phyloP scores from a whole-genome alignment of 2,888 invertebrate genomes.

The Charanyca ferruginea region DNA sequence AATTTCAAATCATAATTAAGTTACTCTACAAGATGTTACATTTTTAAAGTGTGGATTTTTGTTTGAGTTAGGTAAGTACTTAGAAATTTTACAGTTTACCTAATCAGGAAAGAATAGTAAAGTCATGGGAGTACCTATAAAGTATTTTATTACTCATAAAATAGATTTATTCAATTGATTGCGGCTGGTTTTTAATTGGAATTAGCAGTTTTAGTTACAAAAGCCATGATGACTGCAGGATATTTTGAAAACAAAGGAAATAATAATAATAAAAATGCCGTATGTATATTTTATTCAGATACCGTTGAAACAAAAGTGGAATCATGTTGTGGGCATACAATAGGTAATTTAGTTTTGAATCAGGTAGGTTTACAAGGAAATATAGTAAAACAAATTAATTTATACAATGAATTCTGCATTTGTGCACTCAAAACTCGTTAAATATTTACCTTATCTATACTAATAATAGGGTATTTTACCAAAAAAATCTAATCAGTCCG shows the following conservation, averaged over 20 bases:
- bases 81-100: not conserved
- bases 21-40: slow-evolving; percentile 13
- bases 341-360: too few species aligned
- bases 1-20: slow-evolving; percentile 54
- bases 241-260: slow-evolving; percentile 3
- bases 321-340: slow-evolving; percentile 5
- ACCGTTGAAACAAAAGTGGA: slow-evolving; percentile 1
- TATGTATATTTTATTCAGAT: slow-evolving; percentile 23
- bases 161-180: slow-evolving; percentile 43
- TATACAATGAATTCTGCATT: too few species aligned
- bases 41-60: not conserved
- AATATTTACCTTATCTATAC: too few species aligned
- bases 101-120: slow-evolving; percentile 38
- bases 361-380: not conserved
- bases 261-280: slow-evolving; percentile 19
- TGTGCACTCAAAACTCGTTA: too few species aligned
- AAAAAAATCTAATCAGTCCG: too few species aligned
- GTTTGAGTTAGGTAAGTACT: not conserved
- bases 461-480: too few species aligned
- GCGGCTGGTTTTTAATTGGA: slow-evolving; percentile 13
- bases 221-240: slow-evolving; percentile 21
- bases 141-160: slow-evolving; percentile 59
- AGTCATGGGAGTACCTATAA: slow-evolving; percentile 27
- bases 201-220: slow-evolving; percentile 19
- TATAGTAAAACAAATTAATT: not conserved